Evolutionary conservation across 92 coral and sea anemone species (phyloP), one percentile per base, ranked within the genome.

Genomic region (Anthopleura xanthogrammica): DNA sequence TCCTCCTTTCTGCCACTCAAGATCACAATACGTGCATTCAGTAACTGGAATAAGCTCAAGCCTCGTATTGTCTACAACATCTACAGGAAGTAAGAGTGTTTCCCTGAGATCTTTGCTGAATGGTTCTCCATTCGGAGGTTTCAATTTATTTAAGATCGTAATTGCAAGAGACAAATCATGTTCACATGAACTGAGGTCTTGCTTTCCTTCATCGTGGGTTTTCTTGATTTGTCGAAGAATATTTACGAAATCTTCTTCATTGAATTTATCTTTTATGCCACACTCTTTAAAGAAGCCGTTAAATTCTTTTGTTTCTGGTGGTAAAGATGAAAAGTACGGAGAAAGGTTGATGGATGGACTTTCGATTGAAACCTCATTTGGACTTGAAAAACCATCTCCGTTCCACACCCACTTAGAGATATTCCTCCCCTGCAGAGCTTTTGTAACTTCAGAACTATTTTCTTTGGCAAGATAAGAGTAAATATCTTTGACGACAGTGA

Each of bases 21-120:
- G 90, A 74, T 95, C 95, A 57, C 93, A 89, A 87, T 91, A 95
- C 52, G 92, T 91, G 77, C 98, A 95, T 12, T 86, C 86, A 4
- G 79, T 72, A 56, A 89, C 86, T 24, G 92, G 92, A 16, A 81
- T 89, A 66, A 93, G 88, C 3, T 82, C 64, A 12, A 88, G 72
- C n/a, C 43, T 48, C 2, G 60, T 43, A 52, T 80, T 73, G 16
- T 52, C 83, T 14, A 72, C 86, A 5, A 24, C 79, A 55, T 91
- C 70, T 12, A 87, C 62, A 1, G 98, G 95, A 10, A 88, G 20
- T 0, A 91, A 50, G 24, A 91, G 83, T 22, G 54, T 79, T 60
- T 16, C 78, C 66, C 79, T 74, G 2, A 91, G 14, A 12, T 52
- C 83, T 16, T 72, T 48, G 0, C 65, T 52, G 22, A 91, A 43